Evolutionary conservation across 2,113 vertebrate species (phyloP).

Genomic region (Channa maculata): DNA sequence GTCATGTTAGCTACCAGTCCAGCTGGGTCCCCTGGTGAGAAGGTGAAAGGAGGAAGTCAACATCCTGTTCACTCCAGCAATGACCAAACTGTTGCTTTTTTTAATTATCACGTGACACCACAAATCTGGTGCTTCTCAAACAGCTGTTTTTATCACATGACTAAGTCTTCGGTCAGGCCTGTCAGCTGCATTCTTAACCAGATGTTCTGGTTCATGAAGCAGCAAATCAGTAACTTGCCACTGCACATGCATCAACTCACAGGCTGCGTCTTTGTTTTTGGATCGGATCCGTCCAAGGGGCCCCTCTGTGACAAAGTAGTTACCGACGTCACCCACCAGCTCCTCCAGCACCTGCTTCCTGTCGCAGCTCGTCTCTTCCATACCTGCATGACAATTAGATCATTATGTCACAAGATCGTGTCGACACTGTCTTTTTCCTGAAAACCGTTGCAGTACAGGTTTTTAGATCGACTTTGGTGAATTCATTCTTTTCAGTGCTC

Average conservation of each 20-base stretch:
- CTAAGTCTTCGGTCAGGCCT: too few species aligned
- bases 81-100: too few species aligned
- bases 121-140: too few species aligned
- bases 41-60: not conserved
- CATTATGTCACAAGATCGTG: not conserved
- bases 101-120: too few species aligned
- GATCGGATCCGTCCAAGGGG: constrained; percentile 80
- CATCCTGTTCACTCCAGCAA: too few species aligned
- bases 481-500: too few species aligned
- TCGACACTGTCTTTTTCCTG: not conserved
- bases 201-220: too few species aligned
- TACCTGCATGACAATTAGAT: constrained; percentile 67
- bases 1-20: constrained; percentile 82
- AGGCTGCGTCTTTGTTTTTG: constrained; percentile 17
- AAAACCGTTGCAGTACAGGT: too few species aligned
- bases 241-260: constrained; percentile 63
- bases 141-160: too few species aligned
- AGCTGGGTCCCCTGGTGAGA: constrained; percentile 73
- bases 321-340: constrained; percentile 63
- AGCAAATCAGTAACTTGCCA: too few species aligned
- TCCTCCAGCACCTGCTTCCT: constrained; percentile 79
- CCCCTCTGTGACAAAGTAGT: constrained; percentile 74
- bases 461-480: too few species aligned
- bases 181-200: too few species aligned
- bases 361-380: constrained; percentile 82